These are phyloP conservation scores for Ephialtes manifestator DNA, from an alignment of 2,888 invertebrate genomes.

Conservation along the genomic window DNA sequence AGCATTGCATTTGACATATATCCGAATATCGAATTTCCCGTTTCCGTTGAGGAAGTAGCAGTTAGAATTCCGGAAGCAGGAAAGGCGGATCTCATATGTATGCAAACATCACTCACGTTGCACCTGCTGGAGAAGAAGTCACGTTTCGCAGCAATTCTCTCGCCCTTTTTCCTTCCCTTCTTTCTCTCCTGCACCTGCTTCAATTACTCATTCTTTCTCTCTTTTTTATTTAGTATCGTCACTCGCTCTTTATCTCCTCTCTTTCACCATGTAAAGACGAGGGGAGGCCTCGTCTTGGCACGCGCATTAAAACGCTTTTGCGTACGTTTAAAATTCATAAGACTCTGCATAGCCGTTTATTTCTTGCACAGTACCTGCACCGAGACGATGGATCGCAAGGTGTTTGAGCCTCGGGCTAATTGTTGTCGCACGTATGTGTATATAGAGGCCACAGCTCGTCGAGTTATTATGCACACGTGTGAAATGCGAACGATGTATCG, in stretches of 20 bases:
- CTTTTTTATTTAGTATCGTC: neutral
- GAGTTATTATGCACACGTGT: constrained; percentile 54
- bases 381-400: constrained; percentile 51
- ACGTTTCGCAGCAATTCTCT: constrained; percentile 33
- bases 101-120: constrained; percentile 34
- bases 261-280: neutral
- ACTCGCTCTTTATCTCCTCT: constrained; percentile 45
- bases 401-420: constrained; percentile 64
- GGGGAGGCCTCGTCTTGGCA: neutral
- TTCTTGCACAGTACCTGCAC: neutral
- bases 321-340: constrained; percentile 47
- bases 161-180: constrained; percentile 30
- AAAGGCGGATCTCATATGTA: constrained; percentile 29
- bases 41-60: constrained; percentile 34
- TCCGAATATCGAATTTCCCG: neutral
- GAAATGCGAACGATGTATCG: constrained; percentile 50
- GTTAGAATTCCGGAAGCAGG: constrained; percentile 43
- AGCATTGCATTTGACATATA: too few species aligned
- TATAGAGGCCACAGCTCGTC: neutral
- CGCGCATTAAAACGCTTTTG: constrained; percentile 14
- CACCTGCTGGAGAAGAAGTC: constrained; percentile 45
- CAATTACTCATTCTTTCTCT: constrained; percentile 39
- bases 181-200: constrained; percentile 53
- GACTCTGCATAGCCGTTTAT: constrained; percentile 39
- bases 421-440: constrained; percentile 55